Evolutionary conservation across 2,113 vertebrate genomes (phyloP).

Genomic region (Erpornis zantholeuca): DNA sequence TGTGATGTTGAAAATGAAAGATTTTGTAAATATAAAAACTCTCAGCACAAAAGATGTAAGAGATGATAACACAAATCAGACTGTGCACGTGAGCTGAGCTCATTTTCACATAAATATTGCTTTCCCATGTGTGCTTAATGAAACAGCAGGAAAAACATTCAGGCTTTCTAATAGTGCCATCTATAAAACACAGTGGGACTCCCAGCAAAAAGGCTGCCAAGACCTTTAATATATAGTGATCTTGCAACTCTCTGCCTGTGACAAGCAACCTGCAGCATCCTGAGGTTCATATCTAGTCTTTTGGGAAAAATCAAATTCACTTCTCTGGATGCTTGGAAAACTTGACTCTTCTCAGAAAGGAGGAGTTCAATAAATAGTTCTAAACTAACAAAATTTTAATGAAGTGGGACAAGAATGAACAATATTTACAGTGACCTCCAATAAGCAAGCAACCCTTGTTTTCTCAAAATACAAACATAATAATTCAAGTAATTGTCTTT

Average conservation of each 20-base stretch:
- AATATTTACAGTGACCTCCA: neutral
- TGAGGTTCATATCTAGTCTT: neutral
- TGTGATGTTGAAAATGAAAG: neutral
- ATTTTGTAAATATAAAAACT: neutral
- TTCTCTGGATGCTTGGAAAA: neutral
- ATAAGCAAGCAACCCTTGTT: neutral
- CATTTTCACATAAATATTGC: neutral
- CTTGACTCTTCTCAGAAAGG: neutral
- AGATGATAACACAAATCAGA: neutral
- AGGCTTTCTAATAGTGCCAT: neutral
- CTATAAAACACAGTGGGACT: neutral
- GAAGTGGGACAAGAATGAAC: neutral
- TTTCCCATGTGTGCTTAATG: neutral
- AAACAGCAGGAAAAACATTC: constrained; percentile 10
- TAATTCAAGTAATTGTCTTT: neutral
- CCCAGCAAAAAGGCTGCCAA: neutral
- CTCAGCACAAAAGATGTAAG: neutral
- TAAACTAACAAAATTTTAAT: neutral
- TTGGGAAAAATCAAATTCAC: neutral
- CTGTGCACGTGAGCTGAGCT: neutral
- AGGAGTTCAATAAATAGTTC: neutral
- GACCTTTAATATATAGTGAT: neutral
- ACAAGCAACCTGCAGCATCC: neutral
- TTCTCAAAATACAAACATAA: neutral
- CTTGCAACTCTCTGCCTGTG: neutral